Percentiles rank a stretch among this genome's conserved stretches.
These are phyloP conservation scores for Sitodiplosis mosellana DNA, from an alignment of 1,140 invertebrate genomes.

Conservation along the genomic window DNA sequence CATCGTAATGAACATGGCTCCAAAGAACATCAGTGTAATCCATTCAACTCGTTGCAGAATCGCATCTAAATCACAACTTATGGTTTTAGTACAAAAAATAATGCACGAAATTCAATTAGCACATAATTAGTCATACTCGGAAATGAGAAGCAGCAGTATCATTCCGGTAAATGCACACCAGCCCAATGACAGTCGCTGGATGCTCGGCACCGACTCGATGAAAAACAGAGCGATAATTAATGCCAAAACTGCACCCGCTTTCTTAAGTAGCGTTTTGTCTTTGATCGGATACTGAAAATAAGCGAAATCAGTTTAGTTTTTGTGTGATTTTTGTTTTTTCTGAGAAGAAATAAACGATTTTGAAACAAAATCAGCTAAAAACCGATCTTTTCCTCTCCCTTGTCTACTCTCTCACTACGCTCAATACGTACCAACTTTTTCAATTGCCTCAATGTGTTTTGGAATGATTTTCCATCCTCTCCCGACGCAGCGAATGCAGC, in stretches of 20 bases:
- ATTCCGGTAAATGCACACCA: slow-evolving; percentile 72
- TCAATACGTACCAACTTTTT: slow-evolving; percentile 26
- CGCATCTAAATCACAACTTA: slow-evolving; percentile 50
- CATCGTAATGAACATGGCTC: slow-evolving; percentile 75
- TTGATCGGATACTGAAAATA: slow-evolving; percentile 43
- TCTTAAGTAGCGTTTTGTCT: slow-evolving; percentile 47
- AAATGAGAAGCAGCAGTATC: slow-evolving; percentile 51
- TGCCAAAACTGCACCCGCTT: slow-evolving; percentile 46
- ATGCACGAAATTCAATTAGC: too few relatives aligned
- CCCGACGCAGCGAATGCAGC: slow-evolving; percentile 30
- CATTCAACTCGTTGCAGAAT: slow-evolving; percentile 71
- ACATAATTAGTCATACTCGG: slow-evolving; percentile 29
- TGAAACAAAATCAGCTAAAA: too few relatives aligned
- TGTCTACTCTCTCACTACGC: too few relatives aligned
- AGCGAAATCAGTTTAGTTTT: too few relatives aligned
- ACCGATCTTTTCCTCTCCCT: too few relatives aligned
- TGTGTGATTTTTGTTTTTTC: too few relatives aligned
- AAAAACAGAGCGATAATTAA: slow-evolving; percentile 69
- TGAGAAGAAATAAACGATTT: too few relatives aligned
- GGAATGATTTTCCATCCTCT: slow-evolving; percentile 38
- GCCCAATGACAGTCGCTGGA: slow-evolving; percentile 53
- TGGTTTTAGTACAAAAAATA: too few relatives aligned
- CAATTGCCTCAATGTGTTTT: slow-evolving; percentile 41
- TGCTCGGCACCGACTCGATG: slow-evolving; percentile 51
- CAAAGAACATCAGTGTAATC: slow-evolving; percentile 78